Evolutionary conservation across 2,888 invertebrate species (phyloP).

Genomic region (Eumacrocentrus americanus): DNA sequence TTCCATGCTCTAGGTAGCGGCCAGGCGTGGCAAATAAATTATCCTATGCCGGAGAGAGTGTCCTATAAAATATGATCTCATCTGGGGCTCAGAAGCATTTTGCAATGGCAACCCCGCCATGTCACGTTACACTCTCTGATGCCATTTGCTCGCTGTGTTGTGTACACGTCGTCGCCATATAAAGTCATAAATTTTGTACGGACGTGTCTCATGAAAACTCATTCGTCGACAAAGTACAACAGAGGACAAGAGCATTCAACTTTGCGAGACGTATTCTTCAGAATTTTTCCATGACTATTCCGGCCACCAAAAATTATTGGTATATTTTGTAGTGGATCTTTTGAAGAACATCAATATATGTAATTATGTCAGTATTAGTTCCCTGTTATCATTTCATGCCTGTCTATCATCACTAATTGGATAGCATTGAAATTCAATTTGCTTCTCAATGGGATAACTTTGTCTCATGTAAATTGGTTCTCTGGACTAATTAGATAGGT

Average conservation of each 20-base stretch:
- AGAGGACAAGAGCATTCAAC: too few species aligned
- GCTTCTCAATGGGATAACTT: too few species aligned
- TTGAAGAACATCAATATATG: not conserved
- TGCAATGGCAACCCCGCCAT: not conserved
- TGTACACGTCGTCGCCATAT: not conserved
- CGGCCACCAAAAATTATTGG: not conserved
- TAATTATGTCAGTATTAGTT: too few species aligned
- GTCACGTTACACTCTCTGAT: not conserved
- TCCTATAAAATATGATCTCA: too few species aligned
- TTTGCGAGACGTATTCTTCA: not conserved
- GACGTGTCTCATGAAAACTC: not conserved
- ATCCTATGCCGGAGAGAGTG: not conserved
- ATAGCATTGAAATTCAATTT: not conserved
- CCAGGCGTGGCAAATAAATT: not conserved
- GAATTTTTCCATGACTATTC: not conserved
- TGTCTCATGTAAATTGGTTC: too few species aligned
- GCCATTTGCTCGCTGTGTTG: not conserved
- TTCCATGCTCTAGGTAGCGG: not conserved
- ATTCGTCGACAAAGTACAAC: not conserved
- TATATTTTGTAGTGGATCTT: not conserved
- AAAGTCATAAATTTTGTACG: not conserved
- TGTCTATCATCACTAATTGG: not conserved
- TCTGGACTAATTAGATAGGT: too few species aligned
- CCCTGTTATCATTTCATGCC: too few species aligned
- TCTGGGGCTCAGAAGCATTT: not conserved